These are phyloP conservation scores for Pipistrellus pygmaeus DNA, from an alignment of 2,797 vertebrate species.

Conservation along the genomic window DNA sequence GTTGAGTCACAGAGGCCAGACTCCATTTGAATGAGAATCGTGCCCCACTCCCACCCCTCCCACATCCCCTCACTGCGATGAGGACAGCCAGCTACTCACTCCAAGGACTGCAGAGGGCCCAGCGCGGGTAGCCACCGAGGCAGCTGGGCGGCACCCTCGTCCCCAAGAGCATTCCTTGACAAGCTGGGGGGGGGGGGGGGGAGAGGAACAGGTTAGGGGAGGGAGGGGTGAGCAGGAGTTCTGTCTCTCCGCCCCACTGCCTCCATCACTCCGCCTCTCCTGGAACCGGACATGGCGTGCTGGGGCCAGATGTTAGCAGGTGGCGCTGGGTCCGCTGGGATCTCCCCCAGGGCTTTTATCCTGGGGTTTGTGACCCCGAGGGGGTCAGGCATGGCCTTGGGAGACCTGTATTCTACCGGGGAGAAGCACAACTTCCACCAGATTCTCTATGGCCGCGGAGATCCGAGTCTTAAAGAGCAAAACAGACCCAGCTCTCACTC, in stretches of 20 bases:
- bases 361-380: neutral
- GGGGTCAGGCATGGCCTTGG: neutral
- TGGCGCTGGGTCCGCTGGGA: neutral
- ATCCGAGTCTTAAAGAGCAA: neutral
- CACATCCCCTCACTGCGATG: neutral
- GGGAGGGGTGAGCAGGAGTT: rapidly evolving
- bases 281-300: neutral
- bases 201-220: neutral
- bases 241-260: neutral
- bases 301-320: neutral
- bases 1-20: neutral
- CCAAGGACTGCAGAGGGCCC: constrained; percentile 80
- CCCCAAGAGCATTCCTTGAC: constrained; percentile 84
- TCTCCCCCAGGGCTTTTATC: neutral
- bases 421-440: neutral
- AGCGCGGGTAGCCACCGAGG: constrained; percentile 78
- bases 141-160: constrained; percentile 72
- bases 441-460: neutral
- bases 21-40: neutral
- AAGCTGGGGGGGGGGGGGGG: constrained; percentile 81
- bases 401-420: neutral
- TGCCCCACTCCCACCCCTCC: rapidly evolving
- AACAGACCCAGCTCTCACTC: neutral
- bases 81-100: constrained; percentile 81
- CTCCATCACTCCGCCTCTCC: neutral